phyloP scores from a whole-genome alignment of 92 coral and sea anemone genomes.

The Diadumene lineata region DNA sequence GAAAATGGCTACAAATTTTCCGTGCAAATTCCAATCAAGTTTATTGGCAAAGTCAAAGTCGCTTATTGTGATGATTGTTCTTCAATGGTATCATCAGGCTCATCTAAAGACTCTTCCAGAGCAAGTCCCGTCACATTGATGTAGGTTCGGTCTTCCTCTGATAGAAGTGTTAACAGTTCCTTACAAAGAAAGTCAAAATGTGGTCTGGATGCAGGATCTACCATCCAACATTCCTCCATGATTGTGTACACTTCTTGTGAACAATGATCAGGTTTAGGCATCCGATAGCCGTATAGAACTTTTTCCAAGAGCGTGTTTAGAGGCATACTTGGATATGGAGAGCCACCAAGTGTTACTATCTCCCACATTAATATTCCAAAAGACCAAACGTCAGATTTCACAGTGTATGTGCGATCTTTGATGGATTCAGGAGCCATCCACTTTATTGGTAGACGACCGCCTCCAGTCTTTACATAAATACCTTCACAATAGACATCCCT shows the following conservation, averaged over 20 bases:
- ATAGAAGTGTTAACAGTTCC: slow-evolving; percentile 46
- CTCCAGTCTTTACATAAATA: slow-evolving; percentile 77
- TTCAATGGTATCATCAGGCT: background rate
- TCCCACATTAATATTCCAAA: slow-evolving; percentile 75
- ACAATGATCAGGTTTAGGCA: slow-evolving; percentile 64
- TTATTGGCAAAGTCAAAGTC: no score
- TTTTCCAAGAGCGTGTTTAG: slow-evolving; percentile 46
- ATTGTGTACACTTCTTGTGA: slow-evolving; percentile 63
- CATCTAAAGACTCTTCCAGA: background rate
- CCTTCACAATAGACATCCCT: slow-evolving; percentile 85
- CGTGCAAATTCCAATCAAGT: no score
- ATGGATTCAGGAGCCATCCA: slow-evolving; percentile 87
- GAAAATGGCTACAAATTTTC: no score
- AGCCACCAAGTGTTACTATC: slow-evolving; percentile 64
- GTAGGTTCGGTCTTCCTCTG: slow-evolving; percentile 50
- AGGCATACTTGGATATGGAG: slow-evolving; percentile 71
- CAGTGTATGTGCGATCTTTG: slow-evolving; percentile 48
- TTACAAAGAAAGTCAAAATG: slow-evolving; percentile 52
- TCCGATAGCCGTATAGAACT: slow-evolving; percentile 55
- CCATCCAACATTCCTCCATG: slow-evolving; percentile 70
- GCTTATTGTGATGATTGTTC: background rate
- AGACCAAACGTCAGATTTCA: slow-evolving; percentile 71
- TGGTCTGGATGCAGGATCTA: slow-evolving; percentile 62
- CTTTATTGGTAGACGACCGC: slow-evolving; percentile 64
- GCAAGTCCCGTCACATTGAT: slow-evolving; percentile 40